Evolutionary conservation across 2,888 invertebrate species (phyloP), one percentile per base, ranked within the genome.

Genomic region (Hecatera dysodea): DNA sequence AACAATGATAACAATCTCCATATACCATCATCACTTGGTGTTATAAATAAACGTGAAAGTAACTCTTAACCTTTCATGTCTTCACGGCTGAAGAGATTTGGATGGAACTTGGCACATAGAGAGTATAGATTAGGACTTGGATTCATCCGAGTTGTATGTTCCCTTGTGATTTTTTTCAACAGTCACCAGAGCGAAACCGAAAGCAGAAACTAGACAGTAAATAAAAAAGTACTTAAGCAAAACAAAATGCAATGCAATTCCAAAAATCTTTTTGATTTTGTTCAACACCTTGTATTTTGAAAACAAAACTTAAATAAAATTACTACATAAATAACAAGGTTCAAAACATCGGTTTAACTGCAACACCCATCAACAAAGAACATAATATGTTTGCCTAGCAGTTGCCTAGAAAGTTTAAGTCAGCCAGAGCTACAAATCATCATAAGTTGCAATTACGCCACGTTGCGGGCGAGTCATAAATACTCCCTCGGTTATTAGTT

Each of bases 391-490:
- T 78, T 67, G 59, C 79, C 67, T 79, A 67, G 67, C 71, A 81
- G 74, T 77, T 81, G 68, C 70, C 80, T 81, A 84, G 85, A 83
- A 93, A 93, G 87, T 93, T 92, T 81, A 87, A 90, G 89, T 89
- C 90, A 88, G 88, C 80, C 17, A 80, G 77, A 81, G 83, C 89
- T 88, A 93, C 94, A 94, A 94, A 94, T 94, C 94, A 94, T 91
- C 90, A 90, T 93, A 93, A 93, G 89, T 91, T 90, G 93, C 93
- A 94, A 95, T 94, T 94, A 94, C 92, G 83, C 82, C 86, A 82
- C 88, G 88, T 86, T 85, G 87, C 77, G 82, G 86, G 81, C 69
- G 65, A 86, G 80, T 81, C 93, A 90, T 94, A 93, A 94, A 94
- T 94, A 94, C 87, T 82, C 72, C 67, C 68, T 64, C 81, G 84